phyloP scores from a whole-genome alignment of 1,140 invertebrate genomes.

The Macrobrachium rosenbergii region DNA sequence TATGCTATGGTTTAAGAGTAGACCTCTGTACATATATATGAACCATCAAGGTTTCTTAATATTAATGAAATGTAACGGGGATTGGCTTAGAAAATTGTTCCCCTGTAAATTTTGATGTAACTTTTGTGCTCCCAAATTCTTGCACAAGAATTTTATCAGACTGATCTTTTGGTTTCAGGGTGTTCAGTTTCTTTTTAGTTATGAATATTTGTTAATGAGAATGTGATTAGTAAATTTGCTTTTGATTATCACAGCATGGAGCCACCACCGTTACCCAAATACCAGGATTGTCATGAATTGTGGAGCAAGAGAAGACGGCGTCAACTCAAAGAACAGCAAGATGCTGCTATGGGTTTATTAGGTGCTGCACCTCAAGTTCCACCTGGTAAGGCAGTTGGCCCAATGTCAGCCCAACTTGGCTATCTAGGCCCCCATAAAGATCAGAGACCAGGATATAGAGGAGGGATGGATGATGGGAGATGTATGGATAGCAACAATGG shows the following conservation, averaged over 20 bases:
- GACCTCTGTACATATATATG: too few relatives aligned
- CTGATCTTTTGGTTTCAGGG: not conserved
- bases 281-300: conserved; percentile 99
- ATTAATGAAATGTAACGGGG: too few relatives aligned
- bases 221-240: too few relatives aligned
- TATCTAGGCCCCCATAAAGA: conserved; percentile 55
- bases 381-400: conserved; percentile 69
- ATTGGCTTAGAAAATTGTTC: too few relatives aligned
- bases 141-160: not conserved
- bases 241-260: conserved; percentile 70
- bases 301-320: conserved; percentile 95
- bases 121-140: not conserved
- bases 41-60: too few relatives aligned
- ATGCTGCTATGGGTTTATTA: conserved; percentile 72
- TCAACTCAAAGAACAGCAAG: conserved; percentile 84
- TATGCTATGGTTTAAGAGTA: too few relatives aligned
- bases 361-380: conserved; percentile 35
- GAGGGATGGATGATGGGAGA: conserved; percentile 35
- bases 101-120: not conserved
- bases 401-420: conserved; percentile 52
- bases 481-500: conserved; percentile 35
- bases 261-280: conserved; percentile 86
- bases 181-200: not conserved
- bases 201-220: not conserved
- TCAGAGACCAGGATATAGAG: conserved; percentile 45